phyloP scores from a whole-genome alignment of 2,888 invertebrate genomes.

The Sycophila texana region DNA sequence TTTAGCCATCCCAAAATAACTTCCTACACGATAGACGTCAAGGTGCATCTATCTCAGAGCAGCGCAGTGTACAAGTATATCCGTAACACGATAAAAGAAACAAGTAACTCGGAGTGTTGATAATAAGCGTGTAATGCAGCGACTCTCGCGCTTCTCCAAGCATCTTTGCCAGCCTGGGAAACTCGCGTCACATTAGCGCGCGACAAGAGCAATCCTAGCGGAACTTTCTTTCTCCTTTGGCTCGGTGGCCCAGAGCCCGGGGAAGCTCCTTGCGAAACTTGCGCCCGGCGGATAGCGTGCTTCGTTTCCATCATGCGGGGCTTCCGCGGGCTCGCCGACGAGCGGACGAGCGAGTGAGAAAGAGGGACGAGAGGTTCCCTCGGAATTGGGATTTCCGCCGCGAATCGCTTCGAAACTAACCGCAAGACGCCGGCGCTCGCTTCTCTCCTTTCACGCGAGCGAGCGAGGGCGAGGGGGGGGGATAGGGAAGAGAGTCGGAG shows the following conservation, averaged over 20 bases:
- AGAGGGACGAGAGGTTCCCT: conserved; percentile 19
- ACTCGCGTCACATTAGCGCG: conserved; percentile 25
- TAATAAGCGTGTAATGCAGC: conserved; percentile 1
- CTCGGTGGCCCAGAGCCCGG: conserved; percentile 29
- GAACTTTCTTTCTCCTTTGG: conserved; percentile 35
- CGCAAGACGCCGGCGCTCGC: conserved; percentile 54
- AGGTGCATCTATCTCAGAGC: no score
- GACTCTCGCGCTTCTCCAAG: neutral
- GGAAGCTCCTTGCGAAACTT: conserved; percentile 60
- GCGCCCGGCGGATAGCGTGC: conserved; percentile 61
- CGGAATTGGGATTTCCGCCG: conserved; percentile 57
- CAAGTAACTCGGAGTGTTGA: no score
- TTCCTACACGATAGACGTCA: no score
- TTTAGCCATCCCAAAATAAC: no score
- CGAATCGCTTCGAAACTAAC: conserved; percentile 61
- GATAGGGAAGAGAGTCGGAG: no score
- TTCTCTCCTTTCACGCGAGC: conserved; percentile 33
- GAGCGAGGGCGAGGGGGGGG: no score
- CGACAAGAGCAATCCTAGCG: conserved; percentile 57
- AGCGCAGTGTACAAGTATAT: no score
- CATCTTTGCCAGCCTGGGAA: conserved; percentile 6
- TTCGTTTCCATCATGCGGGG: conserved; percentile 63
- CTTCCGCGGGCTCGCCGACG: conserved; percentile 11
- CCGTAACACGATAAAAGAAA: no score
- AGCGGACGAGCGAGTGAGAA: conserved; percentile 2